Percentiles rank a stretch among this genome's conserved stretches.
phyloP scores from a whole-genome alignment of 2,113 vertebrate species.

The Eira barbara region DNA sequence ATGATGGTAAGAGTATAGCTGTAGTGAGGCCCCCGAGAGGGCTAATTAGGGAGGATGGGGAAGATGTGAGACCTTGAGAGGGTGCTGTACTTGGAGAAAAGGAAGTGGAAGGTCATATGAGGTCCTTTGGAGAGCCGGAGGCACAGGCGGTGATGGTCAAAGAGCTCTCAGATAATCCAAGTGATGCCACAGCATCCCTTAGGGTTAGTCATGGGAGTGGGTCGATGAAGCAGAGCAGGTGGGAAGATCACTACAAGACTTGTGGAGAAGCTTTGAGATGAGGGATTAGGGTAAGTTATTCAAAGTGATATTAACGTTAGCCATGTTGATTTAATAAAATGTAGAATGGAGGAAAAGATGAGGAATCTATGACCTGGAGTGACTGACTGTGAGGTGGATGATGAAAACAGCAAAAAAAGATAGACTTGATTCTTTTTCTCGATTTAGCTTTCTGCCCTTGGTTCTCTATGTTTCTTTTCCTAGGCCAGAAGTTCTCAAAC shows the following conservation, averaged over 20 bases:
- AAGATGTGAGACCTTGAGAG: neutral
- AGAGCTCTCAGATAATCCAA: neutral
- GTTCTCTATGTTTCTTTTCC: neutral
- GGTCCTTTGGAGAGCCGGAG: neutral
- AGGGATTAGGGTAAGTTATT: neutral
- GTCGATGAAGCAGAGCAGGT: neutral
- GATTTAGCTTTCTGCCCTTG: neutral
- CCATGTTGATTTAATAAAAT: neutral
- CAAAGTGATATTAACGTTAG: neutral
- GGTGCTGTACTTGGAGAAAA: neutral
- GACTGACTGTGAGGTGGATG: neutral
- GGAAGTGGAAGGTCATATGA: neutral
- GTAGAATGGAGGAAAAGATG: neutral
- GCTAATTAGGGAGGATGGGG: neutral
- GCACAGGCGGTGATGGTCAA: neutral
- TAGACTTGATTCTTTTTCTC: neutral
- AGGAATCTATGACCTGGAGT: neutral
- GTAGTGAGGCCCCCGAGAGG: neutral
- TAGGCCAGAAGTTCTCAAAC: neutral
- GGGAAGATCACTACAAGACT: neutral
- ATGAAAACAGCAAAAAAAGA: neutral
- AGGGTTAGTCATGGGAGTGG: neutral
- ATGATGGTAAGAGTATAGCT: neutral
- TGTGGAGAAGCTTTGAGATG: neutral
- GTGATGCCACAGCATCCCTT: neutral